These are phyloP conservation scores for Hydriomena furcata DNA, from an alignment of 2,888 invertebrate genomes.

Conservation along the genomic window DNA sequence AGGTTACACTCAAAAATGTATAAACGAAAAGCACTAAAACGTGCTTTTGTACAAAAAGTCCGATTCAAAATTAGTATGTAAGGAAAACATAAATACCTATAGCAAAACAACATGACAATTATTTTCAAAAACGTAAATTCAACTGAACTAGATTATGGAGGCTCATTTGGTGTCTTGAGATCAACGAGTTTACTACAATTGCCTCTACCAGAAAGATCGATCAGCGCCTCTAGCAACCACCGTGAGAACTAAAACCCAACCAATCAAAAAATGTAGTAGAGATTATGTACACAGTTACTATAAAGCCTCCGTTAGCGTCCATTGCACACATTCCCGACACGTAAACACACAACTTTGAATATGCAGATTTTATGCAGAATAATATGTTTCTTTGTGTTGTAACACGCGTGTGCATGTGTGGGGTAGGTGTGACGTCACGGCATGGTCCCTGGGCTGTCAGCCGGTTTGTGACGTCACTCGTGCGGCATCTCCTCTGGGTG, in stretches of 20 bases:
- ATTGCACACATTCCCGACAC: constrained; percentile 17
- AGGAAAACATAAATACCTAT: constrained; percentile 3
- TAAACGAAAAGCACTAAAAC: constrained; percentile 57
- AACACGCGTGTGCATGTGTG: constrained; percentile 15
- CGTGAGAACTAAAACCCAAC: neutral
- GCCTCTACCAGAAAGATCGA: constrained; percentile 18
- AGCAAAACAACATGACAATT: constrained; percentile 6
- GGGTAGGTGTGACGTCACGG: constrained; percentile 32
- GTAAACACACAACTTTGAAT: neutral
- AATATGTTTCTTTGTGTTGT: neutral
- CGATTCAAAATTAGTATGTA: constrained; percentile 11
- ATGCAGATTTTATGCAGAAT: no score
- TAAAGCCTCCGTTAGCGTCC: constrained; percentile 22
- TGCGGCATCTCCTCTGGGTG: constrained; percentile 73
- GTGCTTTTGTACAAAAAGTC: constrained; percentile 43
- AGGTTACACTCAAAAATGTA: constrained; percentile 26
- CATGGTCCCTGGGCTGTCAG: constrained; percentile 27
- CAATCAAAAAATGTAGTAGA: constrained; percentile 1
- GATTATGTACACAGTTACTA: constrained; percentile 6
- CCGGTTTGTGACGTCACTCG: constrained; percentile 58
- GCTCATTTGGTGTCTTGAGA: constrained; percentile 62
- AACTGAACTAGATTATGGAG: constrained; percentile 36
- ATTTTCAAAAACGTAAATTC: constrained; percentile 25
- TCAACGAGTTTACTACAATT: constrained; percentile 44
- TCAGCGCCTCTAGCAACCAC: neutral